Percentiles rank a stretch among this genome's conserved stretches.
phyloP scores from a whole-genome alignment of 1,140 invertebrate genomes.

The Drosophila orena region DNA sequence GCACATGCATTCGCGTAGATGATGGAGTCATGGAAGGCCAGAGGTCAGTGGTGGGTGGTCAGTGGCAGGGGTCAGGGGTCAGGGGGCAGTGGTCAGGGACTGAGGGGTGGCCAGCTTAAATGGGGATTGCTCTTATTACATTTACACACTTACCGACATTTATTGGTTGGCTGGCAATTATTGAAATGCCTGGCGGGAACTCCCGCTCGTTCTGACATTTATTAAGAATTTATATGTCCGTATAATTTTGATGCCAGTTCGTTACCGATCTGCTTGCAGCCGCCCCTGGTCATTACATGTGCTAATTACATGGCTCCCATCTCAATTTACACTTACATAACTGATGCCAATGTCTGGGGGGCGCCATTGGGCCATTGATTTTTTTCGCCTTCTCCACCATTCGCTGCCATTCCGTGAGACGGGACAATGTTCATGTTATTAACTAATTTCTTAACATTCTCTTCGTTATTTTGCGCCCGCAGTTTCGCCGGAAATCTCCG shows the following conservation, averaged over 20 bases:
- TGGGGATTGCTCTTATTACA: slow-evolving; percentile 43
- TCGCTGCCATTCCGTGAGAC: slow-evolving; percentile 8
- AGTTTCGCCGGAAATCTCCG: slow-evolving; percentile 88
- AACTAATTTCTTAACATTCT: slow-evolving; percentile 73
- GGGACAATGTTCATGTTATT: slow-evolving; percentile 50
- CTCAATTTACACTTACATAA: slow-evolving; percentile 28
- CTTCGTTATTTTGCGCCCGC: slow-evolving; percentile 5
- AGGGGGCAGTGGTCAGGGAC: too few species aligned
- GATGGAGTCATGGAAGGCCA: background rate
- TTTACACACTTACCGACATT: slow-evolving; percentile 54
- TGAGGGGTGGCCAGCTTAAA: slow-evolving; percentile 3
- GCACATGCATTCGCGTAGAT: slow-evolving; percentile 50
- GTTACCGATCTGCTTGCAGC: background rate
- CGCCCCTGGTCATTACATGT: slow-evolving; percentile 22
- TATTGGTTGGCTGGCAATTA: slow-evolving; percentile 65
- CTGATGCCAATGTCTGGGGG: slow-evolving; percentile 9
- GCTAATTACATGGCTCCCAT: slow-evolving; percentile 55
- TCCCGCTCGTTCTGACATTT: slow-evolving; percentile 58
- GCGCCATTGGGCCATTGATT: slow-evolving; percentile 46
- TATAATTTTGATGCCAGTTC: slow-evolving; percentile 63
- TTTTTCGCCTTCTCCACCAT: slow-evolving; percentile 3
- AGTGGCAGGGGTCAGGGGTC: too few species aligned
- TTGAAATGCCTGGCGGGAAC: slow-evolving; percentile 54
- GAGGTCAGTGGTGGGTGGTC: background rate
- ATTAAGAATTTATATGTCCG: slow-evolving; percentile 75